Evolutionary conservation across 2,888 invertebrate species (phyloP).

Genomic region (Phaonia tiefii): DNA sequence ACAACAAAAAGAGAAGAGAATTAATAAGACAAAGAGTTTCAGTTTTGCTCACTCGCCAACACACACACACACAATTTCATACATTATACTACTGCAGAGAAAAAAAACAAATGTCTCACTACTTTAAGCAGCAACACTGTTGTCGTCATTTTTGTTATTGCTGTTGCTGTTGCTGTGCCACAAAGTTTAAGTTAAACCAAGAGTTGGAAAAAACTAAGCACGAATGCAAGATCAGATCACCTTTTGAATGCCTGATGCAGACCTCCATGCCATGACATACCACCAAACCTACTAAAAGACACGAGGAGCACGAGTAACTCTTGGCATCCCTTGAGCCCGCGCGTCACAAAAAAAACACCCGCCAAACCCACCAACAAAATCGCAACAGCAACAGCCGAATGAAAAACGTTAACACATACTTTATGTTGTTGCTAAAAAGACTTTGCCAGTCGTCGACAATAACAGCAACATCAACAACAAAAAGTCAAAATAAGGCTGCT

Average conservation of each 20-base stretch:
- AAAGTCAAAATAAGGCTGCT: conserved; percentile 61
- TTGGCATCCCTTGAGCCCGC: conserved; percentile 43
- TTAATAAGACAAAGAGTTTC: background rate
- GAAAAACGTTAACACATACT: conserved; percentile 31
- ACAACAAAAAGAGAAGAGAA: background rate
- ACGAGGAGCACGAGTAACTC: conserved; percentile 61
- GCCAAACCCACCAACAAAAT: conserved; percentile 35
- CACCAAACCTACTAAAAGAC: conserved; percentile 62
- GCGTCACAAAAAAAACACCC: conserved; percentile 6
- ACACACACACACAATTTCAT: background rate
- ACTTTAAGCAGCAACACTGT: background rate
- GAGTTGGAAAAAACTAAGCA: conserved; percentile 50
- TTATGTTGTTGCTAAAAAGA: conserved; percentile 54
- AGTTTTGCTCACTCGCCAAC: background rate
- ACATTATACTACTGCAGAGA: conserved; percentile 33
- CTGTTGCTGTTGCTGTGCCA: background rate
- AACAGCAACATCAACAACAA: conserved; percentile 22
- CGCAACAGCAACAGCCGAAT: background rate
- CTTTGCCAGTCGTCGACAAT: conserved; percentile 31
- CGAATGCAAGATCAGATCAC: conserved; percentile 67
- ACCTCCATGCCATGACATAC: conserved; percentile 65
- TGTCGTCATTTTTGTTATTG: background rate
- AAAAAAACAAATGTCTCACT: conserved; percentile 16
- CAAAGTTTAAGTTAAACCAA: conserved; percentile 32
- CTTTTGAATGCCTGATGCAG: conserved; percentile 66